These are phyloP conservation scores for Tauraco erythrolophus DNA, from an alignment of 2,113 vertebrate species.

Conservation along the genomic window DNA sequence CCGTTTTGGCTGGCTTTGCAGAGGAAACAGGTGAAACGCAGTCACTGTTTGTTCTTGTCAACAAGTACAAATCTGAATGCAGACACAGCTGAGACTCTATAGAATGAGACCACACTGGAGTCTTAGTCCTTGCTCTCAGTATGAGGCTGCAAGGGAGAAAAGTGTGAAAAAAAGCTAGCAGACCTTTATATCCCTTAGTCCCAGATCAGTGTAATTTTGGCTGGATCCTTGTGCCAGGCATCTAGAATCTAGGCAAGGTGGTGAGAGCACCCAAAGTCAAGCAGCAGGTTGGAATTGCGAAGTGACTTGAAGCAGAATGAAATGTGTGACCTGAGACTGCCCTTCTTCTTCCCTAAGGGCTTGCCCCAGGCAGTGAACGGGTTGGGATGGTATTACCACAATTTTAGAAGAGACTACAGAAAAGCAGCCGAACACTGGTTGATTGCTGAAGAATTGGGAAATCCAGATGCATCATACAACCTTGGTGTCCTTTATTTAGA, in stretches of 20 bases:
- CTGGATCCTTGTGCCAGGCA: not conserved
- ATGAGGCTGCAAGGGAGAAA: not conserved
- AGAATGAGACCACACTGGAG: not conserved
- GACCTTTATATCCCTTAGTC: not conserved
- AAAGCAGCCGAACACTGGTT: conserved; percentile 85
- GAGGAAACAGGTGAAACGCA: not conserved
- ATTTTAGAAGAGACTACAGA: conserved; percentile 79
- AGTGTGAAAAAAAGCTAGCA: not conserved
- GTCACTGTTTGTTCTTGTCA: not conserved
- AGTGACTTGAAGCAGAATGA: not conserved
- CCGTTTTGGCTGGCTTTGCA: not conserved
- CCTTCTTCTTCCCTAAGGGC: conserved; percentile 79
- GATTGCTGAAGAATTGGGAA: conserved; percentile 86
- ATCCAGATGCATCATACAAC: conserved; percentile 86
- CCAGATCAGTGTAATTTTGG: not conserved
- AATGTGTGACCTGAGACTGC: not conserved
- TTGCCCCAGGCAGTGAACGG: conserved; percentile 89
- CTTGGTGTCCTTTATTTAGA: conserved; percentile 86
- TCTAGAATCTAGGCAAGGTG: not conserved
- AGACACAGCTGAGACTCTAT: not conserved
- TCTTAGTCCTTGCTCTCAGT: not conserved
- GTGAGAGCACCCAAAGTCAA: rapidly evolving
- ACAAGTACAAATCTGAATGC: not conserved
- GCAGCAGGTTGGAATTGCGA: not conserved
- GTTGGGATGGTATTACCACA: conserved; percentile 92